phyloP scores from a whole-genome alignment of 2,888 invertebrate genomes.

The Ellobium chinense region DNA sequence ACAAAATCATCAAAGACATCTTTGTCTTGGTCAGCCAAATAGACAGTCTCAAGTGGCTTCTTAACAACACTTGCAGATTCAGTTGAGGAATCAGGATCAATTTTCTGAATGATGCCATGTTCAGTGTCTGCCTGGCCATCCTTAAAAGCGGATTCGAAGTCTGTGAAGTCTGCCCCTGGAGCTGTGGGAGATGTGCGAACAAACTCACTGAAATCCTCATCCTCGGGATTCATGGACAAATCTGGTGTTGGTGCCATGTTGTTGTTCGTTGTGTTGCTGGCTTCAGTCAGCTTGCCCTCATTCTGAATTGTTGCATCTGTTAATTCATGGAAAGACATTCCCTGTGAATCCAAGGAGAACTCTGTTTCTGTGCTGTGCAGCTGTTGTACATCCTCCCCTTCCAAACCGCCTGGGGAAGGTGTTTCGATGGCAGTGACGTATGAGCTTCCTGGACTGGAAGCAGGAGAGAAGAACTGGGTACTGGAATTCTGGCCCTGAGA shows the following conservation, averaged over 20 bases:
- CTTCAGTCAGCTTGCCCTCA: background rate
- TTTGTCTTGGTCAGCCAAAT: no score
- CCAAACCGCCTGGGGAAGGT: background rate
- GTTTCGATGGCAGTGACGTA: conserved; percentile 16
- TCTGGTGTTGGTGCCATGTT: background rate
- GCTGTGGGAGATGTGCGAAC: conserved; percentile 1
- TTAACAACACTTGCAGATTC: no score
- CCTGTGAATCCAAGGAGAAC: background rate
- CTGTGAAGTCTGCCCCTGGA: conserved; percentile 6
- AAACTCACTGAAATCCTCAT: background rate
- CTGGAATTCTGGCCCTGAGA: background rate
- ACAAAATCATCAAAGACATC: no score
- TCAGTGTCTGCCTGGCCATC: no score
- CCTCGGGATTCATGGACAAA: background rate
- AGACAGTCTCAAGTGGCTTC: no score
- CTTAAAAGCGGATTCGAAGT: conserved; percentile 17
- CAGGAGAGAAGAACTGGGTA: conserved; percentile 16
- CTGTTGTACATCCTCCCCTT: background rate
- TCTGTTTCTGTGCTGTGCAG: background rate
- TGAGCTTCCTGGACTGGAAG: conserved; percentile 7
- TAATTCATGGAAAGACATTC: background rate
- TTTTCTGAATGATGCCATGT: no score
- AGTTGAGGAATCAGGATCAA: no score
- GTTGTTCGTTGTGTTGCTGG: background rate
- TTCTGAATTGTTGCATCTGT: background rate